Evolutionary conservation across 2,888 invertebrate genomes (phyloP).

Genomic region (Marasmarcha lunaedactyla): DNA sequence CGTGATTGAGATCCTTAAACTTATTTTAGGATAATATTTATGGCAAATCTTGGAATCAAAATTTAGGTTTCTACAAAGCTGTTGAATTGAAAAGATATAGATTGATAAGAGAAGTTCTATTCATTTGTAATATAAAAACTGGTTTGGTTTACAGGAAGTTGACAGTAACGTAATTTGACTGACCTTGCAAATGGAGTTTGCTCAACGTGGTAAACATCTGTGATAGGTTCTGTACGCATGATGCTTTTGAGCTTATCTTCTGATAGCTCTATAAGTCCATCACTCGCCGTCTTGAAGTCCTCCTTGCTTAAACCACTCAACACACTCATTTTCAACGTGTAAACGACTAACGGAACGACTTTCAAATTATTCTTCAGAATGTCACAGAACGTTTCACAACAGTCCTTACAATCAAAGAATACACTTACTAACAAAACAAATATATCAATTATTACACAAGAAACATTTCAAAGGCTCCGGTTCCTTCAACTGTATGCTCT

Average conservation of each 20-base stretch:
- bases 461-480: conserved; percentile 68
- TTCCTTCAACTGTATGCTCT: conserved; percentile 68
- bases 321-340: conserved; percentile 68
- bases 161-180: conserved; percentile 20
- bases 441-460: conserved; percentile 61
- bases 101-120: too few species aligned
- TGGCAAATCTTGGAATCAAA: too few species aligned
- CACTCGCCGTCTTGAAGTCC: conserved; percentile 72
- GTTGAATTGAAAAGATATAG: too few species aligned
- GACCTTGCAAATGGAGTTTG: conserved; percentile 89
- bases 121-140: too few species aligned
- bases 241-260: conserved; percentile 76
- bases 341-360: conserved; percentile 51
- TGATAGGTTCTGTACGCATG: conserved; percentile 80
- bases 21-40: too few species aligned
- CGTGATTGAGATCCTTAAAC: too few species aligned
- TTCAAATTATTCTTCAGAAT: conserved; percentile 33
- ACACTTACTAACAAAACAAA: conserved; percentile 58
- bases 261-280: conserved; percentile 79
- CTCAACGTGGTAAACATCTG: conserved; percentile 83
- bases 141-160: background rate
- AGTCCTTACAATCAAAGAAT: conserved; percentile 61
- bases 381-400: conserved; percentile 62
- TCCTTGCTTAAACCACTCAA: conserved; percentile 65
- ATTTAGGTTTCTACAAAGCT: too few species aligned